phyloP scores from a whole-genome alignment of 2,888 invertebrate genomes.

The Napeogenes sylphis region DNA sequence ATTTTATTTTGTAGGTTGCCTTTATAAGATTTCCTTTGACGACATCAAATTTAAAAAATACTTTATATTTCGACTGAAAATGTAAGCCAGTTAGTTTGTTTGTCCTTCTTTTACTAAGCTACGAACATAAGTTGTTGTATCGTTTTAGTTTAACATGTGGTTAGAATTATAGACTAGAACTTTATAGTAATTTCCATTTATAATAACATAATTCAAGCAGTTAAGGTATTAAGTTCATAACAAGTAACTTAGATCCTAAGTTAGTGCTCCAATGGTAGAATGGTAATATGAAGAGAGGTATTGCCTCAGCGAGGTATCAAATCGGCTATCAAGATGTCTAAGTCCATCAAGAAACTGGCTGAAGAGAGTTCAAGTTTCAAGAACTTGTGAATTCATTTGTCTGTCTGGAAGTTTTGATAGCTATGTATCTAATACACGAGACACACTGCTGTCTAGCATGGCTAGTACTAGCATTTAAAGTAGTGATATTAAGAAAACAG shows the following conservation, averaged over 20 bases:
- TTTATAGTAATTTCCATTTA: too few species aligned
- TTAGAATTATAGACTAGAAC: too few species aligned
- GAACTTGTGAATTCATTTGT: slow-evolving; percentile 70
- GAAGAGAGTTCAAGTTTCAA: slow-evolving; percentile 51
- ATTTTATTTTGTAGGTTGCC: too few species aligned
- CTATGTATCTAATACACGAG: slow-evolving; percentile 36
- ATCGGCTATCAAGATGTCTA: slow-evolving; percentile 40
- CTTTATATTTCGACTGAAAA: too few species aligned
- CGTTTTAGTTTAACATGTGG: too few species aligned
- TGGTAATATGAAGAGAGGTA: neutral
- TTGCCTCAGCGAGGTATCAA: slow-evolving; percentile 16
- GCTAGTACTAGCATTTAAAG: slow-evolving; percentile 17
- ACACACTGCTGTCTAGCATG: slow-evolving; percentile 33
- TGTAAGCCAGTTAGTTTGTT: too few species aligned
- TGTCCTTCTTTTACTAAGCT: too few species aligned
- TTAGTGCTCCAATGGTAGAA: neutral
- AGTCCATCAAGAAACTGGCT: slow-evolving; percentile 53
- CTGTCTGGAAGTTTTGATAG: slow-evolving; percentile 62
- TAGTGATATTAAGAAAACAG: too few species aligned
- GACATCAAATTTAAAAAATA: too few species aligned
- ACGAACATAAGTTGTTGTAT: too few species aligned
- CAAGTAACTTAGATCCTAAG: neutral
- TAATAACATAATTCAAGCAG: too few species aligned
- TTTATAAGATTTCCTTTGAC: too few species aligned
- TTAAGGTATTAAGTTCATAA: neutral